Evolutionary conservation across 2,888 invertebrate species (phyloP).

Genomic region (Leptinotarsa tumamoca): DNA sequence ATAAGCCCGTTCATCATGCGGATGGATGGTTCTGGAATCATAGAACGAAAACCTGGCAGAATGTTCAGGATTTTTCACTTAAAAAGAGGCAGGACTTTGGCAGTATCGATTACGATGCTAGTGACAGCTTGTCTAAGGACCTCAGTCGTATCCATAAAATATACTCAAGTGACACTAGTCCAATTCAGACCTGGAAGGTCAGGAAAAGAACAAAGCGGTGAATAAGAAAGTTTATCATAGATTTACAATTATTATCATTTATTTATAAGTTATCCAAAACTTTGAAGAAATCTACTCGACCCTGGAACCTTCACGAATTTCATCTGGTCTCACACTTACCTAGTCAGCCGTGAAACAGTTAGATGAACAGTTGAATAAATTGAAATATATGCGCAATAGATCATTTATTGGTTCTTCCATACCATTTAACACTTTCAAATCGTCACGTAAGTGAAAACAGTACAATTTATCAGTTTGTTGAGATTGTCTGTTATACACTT

Average conservation of each 20-base stretch:
- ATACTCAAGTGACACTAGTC: slow-evolving; percentile 20
- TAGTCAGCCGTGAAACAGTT: background rate
- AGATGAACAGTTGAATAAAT: background rate
- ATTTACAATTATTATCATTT: too few species aligned
- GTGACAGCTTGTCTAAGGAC: slow-evolving; percentile 33
- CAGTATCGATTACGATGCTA: slow-evolving; percentile 53
- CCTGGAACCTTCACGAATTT: background rate
- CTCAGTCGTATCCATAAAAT: slow-evolving; percentile 30
- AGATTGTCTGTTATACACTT: background rate
- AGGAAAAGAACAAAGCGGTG: slow-evolving; percentile 56
- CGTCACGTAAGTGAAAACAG: background rate
- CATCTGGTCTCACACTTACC: background rate
- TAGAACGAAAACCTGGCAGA: slow-evolving; percentile 70
- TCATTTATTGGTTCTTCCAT: background rate
- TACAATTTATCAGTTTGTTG: background rate
- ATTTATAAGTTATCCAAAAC: too few species aligned
- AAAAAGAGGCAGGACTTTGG: slow-evolving; percentile 53
- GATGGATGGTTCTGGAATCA: slow-evolving; percentile 74
- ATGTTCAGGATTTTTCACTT: slow-evolving; percentile 57
- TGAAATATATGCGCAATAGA: background rate
- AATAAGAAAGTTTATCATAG: background rate
- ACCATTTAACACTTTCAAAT: background rate
- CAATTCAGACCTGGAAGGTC: slow-evolving; percentile 56
- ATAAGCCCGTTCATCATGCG: slow-evolving; percentile 64
- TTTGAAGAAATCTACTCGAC: background rate